Percentiles rank a stretch among this genome's conserved stretches.
phyloP scores from a whole-genome alignment of 2,888 invertebrate species.

The Pheosia tremula region DNA sequence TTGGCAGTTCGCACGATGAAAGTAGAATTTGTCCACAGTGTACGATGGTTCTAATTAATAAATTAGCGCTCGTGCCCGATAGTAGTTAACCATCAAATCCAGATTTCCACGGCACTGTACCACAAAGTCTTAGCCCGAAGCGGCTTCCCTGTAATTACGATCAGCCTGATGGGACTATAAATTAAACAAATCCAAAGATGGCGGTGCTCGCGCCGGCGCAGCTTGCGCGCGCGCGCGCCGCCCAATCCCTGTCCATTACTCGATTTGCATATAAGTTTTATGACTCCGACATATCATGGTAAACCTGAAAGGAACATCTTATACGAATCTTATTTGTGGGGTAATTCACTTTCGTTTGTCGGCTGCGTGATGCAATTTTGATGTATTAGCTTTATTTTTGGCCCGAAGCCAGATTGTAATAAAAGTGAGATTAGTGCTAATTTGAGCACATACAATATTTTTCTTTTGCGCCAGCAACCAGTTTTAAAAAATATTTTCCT shows the following conservation, averaged over 20 bases:
- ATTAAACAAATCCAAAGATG: conserved; percentile 60
- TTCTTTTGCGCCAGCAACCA: not conserved
- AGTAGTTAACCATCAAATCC: conserved; percentile 1
- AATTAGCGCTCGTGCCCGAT: not conserved
- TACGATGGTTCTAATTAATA: too few species aligned
- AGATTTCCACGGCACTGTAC: not conserved
- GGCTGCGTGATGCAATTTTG: conserved; percentile 29
- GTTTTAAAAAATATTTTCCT: not conserved
- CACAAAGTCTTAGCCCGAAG: conserved; percentile 13
- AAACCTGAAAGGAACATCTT: conserved; percentile 44
- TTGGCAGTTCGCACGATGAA: too few species aligned
- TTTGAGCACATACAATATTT: not conserved
- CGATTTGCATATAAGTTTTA: conserved; percentile 61
- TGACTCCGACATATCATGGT: conserved; percentile 23
- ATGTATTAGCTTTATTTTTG: conserved; percentile 22
- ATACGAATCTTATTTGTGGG: conserved; percentile 35
- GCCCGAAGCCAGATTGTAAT: conserved; percentile 4
- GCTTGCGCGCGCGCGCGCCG: conserved; percentile 41
- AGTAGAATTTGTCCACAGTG: too few species aligned
- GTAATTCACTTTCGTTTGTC: conserved; percentile 48
- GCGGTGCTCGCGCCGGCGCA: conserved; percentile 12
- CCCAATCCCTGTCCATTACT: conserved; percentile 57
- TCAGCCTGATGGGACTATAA: conserved; percentile 41
- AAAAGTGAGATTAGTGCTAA: conserved; percentile 7
- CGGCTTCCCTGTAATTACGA: conserved; percentile 22